Percentiles rank a stretch among this genome's conserved stretches.
These are phyloP conservation scores for Ochotona princeps DNA, from an alignment of 2,113 vertebrate genomes.

Conservation along the genomic window DNA sequence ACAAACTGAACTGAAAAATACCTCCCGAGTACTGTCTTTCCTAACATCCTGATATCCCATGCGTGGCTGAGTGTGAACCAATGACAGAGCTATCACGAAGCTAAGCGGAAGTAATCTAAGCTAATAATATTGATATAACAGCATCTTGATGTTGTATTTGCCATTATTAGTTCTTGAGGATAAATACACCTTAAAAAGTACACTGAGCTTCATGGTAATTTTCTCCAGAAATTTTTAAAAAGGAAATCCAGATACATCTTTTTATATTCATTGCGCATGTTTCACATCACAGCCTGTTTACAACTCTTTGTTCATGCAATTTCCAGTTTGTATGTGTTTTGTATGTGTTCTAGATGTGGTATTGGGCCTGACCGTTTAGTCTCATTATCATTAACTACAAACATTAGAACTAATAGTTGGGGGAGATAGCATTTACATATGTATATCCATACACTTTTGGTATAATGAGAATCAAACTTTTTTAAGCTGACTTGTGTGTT, in stretches of 20 bases:
- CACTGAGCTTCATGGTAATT: not conserved
- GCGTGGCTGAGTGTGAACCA: constrained; percentile 79
- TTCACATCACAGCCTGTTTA: not conserved
- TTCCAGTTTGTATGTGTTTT: not conserved
- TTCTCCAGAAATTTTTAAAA: constrained; percentile 21
- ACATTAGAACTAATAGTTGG: not conserved
- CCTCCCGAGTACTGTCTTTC: constrained; percentile 77
- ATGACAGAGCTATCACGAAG: constrained; percentile 75
- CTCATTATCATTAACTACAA: not conserved
- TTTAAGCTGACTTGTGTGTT: not conserved
- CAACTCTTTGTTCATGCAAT: not conserved
- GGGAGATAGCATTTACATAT: not conserved
- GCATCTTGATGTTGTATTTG: constrained; percentile 54
- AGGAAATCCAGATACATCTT: not conserved
- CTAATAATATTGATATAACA: constrained; percentile 63
- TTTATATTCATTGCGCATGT: not conserved
- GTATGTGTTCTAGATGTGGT: not conserved
- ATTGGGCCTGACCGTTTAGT: not conserved
- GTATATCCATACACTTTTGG: not conserved
- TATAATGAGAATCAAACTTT: not conserved
- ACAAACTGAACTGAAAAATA: constrained; percentile 79
- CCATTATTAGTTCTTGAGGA: constrained; percentile 60
- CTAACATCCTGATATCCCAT: constrained; percentile 69
- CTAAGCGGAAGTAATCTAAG: constrained; percentile 75
- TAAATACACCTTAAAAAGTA: constrained; percentile 53